phyloP scores from a whole-genome alignment of 1,140 invertebrate species.

The Zaprionus camerounensis region DNA sequence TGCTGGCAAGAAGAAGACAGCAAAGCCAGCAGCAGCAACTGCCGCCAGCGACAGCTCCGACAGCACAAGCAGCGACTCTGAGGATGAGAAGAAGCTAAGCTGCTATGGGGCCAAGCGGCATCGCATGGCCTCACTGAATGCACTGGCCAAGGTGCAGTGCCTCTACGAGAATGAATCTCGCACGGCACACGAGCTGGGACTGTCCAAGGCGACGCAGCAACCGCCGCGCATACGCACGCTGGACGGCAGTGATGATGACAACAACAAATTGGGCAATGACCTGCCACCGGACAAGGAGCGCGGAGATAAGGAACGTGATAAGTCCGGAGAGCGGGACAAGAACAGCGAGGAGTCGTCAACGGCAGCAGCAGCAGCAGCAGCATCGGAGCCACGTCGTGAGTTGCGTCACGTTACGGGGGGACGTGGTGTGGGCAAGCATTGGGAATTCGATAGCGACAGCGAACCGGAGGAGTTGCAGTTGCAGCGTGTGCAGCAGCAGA shows the following conservation, averaged over 20 bases:
- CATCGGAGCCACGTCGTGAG: slow-evolving; percentile 85
- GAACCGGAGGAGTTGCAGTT: slow-evolving; percentile 80
- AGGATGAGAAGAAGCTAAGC: slow-evolving; percentile 74
- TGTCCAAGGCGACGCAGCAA: slow-evolving; percentile 82
- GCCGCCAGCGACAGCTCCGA: slow-evolving; percentile 43
- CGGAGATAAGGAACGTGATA: too few species aligned
- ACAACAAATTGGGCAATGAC: slow-evolving; percentile 46
- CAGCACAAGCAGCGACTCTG: slow-evolving; percentile 64
- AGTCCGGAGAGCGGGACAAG: slow-evolving; percentile 17
- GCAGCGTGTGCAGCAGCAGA: slow-evolving; percentile 52
- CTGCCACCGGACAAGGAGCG: slow-evolving; percentile 38
- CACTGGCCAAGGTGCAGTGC: slow-evolving; percentile 95
- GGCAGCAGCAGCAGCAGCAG: slow-evolving; percentile 12
- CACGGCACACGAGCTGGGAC: slow-evolving; percentile 87
- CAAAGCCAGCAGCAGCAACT: slow-evolving; percentile 11
- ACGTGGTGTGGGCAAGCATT: slow-evolving; percentile 91
- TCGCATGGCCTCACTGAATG: slow-evolving; percentile 94
- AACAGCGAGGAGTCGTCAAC: background rate
- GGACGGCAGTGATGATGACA: slow-evolving; percentile 75
- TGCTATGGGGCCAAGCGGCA: slow-evolving; percentile 89
- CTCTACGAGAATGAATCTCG: slow-evolving; percentile 94
- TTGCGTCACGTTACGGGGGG: slow-evolving; percentile 90
- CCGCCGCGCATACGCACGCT: slow-evolving; percentile 75
- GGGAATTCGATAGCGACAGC: slow-evolving; percentile 88
- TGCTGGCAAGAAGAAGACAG: slow-evolving; percentile 41